Base-by-base conservation (phyloP, 2,888 invertebrate genomes). In the Odontomyia ornata region DNA sequence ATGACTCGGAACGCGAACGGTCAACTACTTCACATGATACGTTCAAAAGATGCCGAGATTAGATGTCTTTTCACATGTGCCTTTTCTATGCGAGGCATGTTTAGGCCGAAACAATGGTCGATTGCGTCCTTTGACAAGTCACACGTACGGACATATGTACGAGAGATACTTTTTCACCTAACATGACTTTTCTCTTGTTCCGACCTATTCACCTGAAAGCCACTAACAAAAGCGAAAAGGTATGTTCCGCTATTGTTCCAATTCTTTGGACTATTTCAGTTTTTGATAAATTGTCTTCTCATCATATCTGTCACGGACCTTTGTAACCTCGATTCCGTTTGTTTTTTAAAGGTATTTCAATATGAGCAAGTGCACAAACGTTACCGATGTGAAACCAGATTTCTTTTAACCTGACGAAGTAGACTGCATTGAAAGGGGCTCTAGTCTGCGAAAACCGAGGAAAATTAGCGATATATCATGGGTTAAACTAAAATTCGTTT, bases 1-100 rank as follows among this genome's bases (percentile, higher is more conserved):
- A 46, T 69, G 27, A 47, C 46, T 69, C 25, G 69, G 27, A 69
- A 69, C 47, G 69, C 69, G 46, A 47, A 43, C 69, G 69, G 69
- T 69, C 69, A 73, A 30, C 73, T 73, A 57, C 73, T 73, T 73
- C 73, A 60, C 73, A 73, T 73, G 73, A 72, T 72, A 52, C 72
- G 76, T 78, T 78, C 78, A 78, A 78, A 78, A 78, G 78, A 76
- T 30, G 76, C 78, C 78, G 78, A 75, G 76, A 57, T 77, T 76
- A 76, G 75, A 76, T 78, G 76, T 78, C 76, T 73, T 60, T 73
- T 78, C 62, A 28, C 52, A 62, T 75, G 47, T 47, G 52, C 52
- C 75, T 75, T 75, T 64, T 64, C 75, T 75, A 75, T 75, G 13
- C 27, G 21, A 75, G 47, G 18, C 75, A 64, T 64, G 75, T 47